Base-by-base conservation (phyloP, 2,888 invertebrate species). In the Hyles lineata region DNA sequence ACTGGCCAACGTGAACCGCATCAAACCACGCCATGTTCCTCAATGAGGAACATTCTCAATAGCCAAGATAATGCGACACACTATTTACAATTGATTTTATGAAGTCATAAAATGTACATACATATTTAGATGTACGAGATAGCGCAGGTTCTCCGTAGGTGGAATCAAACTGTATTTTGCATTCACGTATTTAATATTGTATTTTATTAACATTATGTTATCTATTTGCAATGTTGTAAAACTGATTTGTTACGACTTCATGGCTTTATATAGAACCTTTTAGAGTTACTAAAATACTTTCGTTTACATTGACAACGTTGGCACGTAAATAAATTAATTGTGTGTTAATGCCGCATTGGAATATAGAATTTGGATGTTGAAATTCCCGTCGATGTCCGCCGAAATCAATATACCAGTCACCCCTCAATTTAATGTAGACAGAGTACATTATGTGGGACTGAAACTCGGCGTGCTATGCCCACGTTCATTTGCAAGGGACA, bases 1-100 rank as follows among this genome's bases (percentile, higher is more conserved):
- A 84, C 72, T 62, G 32, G 76, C 74, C 75, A 61, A 70, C 73
- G 73, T 70, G 73, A 19, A 61, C 32, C 23, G 73, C 70, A 73
- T 73, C 55, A 61, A 43, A 17, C 52, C 17, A 32, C 35, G 58
- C 35, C 23, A 72, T 67, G 72, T 43, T 72, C 58, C 19, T 72
- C 72, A 58, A 72, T 67, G 72, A 67, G 32, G 35, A 58, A 59
- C 59, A 70, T 35, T 60, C 50, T 23, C 17, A 67, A 67, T 50
- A 67, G 67, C 23, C 70, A 70, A 59, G 70, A 70, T 70, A 55
- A 72, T 72, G 72, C 63, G 35, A 55, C 32, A 62, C 52, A 67
- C 72, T 72, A 72, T 72, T 72, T 67, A 72, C 63, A 72, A 72
- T 35, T 58, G 67, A 67, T 59, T 67, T 63, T 63, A 72, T 67